Conservation (phyloP, 1,140 invertebrate species). For the Zaprionus camerounensis region DNA sequence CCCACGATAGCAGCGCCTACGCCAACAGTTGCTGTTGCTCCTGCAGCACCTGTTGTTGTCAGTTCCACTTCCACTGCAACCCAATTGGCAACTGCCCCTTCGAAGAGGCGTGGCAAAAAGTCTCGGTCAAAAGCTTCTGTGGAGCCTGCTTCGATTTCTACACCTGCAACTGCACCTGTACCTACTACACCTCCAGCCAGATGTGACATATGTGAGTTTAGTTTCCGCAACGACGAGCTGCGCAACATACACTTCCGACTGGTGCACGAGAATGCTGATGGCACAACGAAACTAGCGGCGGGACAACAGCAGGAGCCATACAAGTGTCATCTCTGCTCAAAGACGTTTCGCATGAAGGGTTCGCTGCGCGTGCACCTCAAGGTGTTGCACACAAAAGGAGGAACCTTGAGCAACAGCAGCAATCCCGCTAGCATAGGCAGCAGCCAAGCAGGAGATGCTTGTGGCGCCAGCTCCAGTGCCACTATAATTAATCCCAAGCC, state of each 20-base stretch:
- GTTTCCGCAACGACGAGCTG: constrained; percentile 89
- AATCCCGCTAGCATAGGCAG: constrained; percentile 4
- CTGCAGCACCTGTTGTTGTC: not conserved
- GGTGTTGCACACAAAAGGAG: constrained; percentile 88
- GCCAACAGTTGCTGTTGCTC: not conserved
- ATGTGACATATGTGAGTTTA: constrained; percentile 90
- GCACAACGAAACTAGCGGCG: constrained; percentile 9
- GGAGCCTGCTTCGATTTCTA: constrained; percentile 10
- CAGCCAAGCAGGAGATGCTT: not conserved
- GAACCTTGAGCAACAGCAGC: constrained; percentile 67
- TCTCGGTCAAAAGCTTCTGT: constrained; percentile 44
- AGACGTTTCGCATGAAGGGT: constrained; percentile 92
- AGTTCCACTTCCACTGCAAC: not conserved
- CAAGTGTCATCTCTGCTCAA: constrained; percentile 91
- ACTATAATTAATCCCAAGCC: constrained; percentile 33
- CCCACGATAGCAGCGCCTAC: constrained; percentile 1
- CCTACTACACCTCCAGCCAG: constrained; percentile 65
- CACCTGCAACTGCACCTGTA: not conserved
- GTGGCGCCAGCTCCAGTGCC: constrained; percentile 15
- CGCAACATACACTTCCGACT: constrained; percentile 90
- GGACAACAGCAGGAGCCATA: constrained; percentile 85
- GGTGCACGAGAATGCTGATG: constrained; percentile 87
- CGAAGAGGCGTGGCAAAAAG: constrained; percentile 57
- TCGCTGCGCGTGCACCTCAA: constrained; percentile 92
- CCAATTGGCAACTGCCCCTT: not conserved